Evolutionary conservation across 1,140 invertebrate species (phyloP), one percentile per base, ranked within the genome.

Genomic region (Steinernema feltiae): DNA sequence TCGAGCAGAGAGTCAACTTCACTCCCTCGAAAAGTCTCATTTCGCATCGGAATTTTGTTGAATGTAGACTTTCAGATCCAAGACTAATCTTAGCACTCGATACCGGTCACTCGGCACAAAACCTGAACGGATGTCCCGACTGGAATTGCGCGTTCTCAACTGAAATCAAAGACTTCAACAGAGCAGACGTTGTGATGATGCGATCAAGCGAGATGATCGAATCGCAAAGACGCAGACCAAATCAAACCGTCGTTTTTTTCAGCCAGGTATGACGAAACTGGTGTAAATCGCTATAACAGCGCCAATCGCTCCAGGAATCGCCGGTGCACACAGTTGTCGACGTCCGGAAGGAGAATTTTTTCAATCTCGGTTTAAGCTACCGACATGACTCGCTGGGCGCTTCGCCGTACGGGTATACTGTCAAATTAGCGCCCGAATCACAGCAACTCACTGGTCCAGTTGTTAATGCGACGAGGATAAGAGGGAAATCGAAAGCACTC

Each of bases 401-500:
- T 17, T 85, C 82, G 17, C 83, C 83, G 2, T 84, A 84, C 71
- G 83, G 83, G 21, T 81, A 82, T 53, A 75, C 83, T 30, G 82
- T 84, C 12, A 77, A 76, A 76, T 74, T 85, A 48, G 82, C 78
- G 12, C 30, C 29, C 15, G 48, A 78, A 27, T 84, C 81, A 2
- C 30, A 70, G 48, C 27, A 72, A 21, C 32, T 48, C 21, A 18
- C 32, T 18, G 29, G 72, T 7, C 21, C 82, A 69, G 41, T 78
- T 3, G 32, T 79, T 3, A 76, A 79, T 30, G 31, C 31, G 27
- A 72, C 21, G 2, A 1, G 75, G 24, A 81, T 83, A 21, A 1
- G 31, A 27, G 85, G 84, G 1, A 89, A 88, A 78, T 87, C 81
- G 0, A 88, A 88, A 79, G 79, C 81, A 71, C 85, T 84, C 18